Conservation (phyloP, 2,888 invertebrate species). For the Drosophila stalkeri region DNA sequence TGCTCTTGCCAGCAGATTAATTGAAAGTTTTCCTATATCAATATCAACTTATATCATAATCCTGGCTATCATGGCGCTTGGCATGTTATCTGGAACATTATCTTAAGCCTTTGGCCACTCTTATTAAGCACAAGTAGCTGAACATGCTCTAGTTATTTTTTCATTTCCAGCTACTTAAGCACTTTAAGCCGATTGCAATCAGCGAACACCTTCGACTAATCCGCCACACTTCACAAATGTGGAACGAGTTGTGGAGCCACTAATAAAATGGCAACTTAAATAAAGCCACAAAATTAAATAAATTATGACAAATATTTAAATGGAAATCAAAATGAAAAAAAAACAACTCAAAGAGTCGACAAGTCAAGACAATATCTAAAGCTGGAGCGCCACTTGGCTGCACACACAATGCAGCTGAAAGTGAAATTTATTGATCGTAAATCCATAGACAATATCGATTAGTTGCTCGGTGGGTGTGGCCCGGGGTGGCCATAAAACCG, state of each 20-base stretch:
- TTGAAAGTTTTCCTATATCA: slow-evolving; percentile 7
- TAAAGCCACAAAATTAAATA: slow-evolving; percentile 69
- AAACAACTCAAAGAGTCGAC: slow-evolving; percentile 15
- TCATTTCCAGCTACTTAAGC: slow-evolving; percentile 4
- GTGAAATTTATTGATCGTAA: slow-evolving; percentile 76
- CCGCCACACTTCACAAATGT: slow-evolving; percentile 30
- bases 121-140: slow-evolving; percentile 23
- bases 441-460: slow-evolving; percentile 77
- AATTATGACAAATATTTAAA: slow-evolving; percentile 73
- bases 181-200: slow-evolving; percentile 26
- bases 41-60: background rate
- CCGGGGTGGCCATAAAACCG: slow-evolving; percentile 59
- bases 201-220: slow-evolving; percentile 33
- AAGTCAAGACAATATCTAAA: slow-evolving; percentile 16
- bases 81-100: slow-evolving; percentile 10
- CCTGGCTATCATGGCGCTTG: background rate
- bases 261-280: slow-evolving; percentile 49
- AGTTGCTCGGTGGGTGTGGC: slow-evolving; percentile 75
- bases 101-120: slow-evolving; percentile 21
- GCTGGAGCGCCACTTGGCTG: slow-evolving; percentile 55
- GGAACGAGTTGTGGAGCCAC: slow-evolving; percentile 45
- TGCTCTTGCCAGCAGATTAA: background rate
- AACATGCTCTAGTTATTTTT: slow-evolving; percentile 33
- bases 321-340: slow-evolving; percentile 36
- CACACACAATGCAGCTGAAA: slow-evolving; percentile 66